phyloP scores from a whole-genome alignment of 1,140 invertebrate genomes.

The Anagrus nilaparvatae region DNA sequence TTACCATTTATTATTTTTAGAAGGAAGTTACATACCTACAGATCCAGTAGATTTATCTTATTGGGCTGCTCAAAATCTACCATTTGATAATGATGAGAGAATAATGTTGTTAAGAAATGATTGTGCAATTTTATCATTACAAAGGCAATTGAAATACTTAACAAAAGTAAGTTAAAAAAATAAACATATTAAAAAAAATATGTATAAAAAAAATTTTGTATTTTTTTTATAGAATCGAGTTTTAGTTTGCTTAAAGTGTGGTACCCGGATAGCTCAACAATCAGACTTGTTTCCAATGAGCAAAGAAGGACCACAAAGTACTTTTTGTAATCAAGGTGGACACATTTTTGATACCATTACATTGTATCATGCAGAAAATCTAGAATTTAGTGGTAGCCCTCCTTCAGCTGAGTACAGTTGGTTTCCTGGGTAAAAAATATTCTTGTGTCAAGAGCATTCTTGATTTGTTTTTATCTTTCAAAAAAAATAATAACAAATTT shows the following conservation, averaged over 20 bases:
- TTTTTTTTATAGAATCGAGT: slow-evolving; percentile 36
- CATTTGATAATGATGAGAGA: slow-evolving; percentile 51
- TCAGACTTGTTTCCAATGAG: slow-evolving; percentile 73
- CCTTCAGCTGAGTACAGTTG: slow-evolving; percentile 66
- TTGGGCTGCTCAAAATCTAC: slow-evolving; percentile 67
- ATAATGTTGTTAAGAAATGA: slow-evolving; percentile 52
- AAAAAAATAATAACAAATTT: slow-evolving; percentile 4
- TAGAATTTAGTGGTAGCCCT: slow-evolving; percentile 42
- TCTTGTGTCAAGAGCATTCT: slow-evolving; percentile 1
- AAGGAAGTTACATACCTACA: slow-evolving; percentile 43
- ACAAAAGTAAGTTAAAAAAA: slow-evolving; percentile 41
- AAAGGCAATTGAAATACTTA: slow-evolving; percentile 52
- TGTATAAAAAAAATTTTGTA: not conserved
- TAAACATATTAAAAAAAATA: not conserved
- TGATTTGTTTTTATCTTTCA: not conserved
- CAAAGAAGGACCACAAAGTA: slow-evolving; percentile 65
- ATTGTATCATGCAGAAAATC: slow-evolving; percentile 50
- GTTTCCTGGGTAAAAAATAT: slow-evolving; percentile 66
- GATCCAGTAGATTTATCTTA: slow-evolving; percentile 63
- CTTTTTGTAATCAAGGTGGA: slow-evolving; percentile 73
- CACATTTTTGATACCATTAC: slow-evolving; percentile 76
- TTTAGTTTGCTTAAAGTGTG: slow-evolving; percentile 57
- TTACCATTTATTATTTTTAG: slow-evolving; percentile 18
- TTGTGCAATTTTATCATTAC: slow-evolving; percentile 57
- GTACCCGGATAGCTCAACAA: slow-evolving; percentile 50